Percentiles rank a stretch among this genome's conserved stretches.
Conservation (phyloP, 2,888 invertebrate species). For the Zhuqinia jingwanae region DNA sequence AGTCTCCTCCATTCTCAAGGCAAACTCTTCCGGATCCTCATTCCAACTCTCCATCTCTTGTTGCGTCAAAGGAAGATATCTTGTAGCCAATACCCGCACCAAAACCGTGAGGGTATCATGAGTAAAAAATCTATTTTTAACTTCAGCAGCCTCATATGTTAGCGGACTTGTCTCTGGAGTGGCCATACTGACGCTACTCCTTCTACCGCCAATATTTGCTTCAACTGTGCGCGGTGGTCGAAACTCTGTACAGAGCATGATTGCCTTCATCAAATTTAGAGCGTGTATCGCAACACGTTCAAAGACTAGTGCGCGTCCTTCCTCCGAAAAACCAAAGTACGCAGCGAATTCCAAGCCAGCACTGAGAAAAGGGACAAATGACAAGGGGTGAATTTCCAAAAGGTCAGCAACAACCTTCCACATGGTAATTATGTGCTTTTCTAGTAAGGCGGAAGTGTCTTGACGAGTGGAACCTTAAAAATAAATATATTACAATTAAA, state of each 20-base stretch:
- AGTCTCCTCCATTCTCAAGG: conserved; percentile 85
- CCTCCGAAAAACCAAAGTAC: conserved; percentile 93
- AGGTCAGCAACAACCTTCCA: conserved; percentile 83
- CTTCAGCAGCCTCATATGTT: conserved; percentile 85
- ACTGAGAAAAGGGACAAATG: conserved; percentile 90
- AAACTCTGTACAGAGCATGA: conserved; percentile 89
- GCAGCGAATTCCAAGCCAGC: conserved; percentile 91
- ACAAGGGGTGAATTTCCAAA: conserved; percentile 89
- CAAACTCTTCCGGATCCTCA: conserved; percentile 93
- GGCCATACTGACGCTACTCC: conserved; percentile 74
- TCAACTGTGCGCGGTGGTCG: conserved; percentile 85
- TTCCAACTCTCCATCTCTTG: conserved; percentile 94
- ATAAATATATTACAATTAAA: neutral
- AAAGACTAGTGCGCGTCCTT: conserved; percentile 87
- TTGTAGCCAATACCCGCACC: conserved; percentile 91
- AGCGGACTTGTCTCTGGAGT: conserved; percentile 81
- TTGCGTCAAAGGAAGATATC: conserved; percentile 92
- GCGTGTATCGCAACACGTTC: conserved; percentile 94
- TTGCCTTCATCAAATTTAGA: conserved; percentile 92
- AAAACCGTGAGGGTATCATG: conserved; percentile 89
- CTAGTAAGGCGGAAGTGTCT: conserved; percentile 75
- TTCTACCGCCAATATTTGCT: conserved; percentile 81
- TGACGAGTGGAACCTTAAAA: conserved; percentile 71
- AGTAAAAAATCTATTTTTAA: conserved; percentile 90
- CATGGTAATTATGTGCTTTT: conserved; percentile 79